Conservation (phyloP, 2,888 invertebrate genomes). For the Patella pellucida region DNA sequence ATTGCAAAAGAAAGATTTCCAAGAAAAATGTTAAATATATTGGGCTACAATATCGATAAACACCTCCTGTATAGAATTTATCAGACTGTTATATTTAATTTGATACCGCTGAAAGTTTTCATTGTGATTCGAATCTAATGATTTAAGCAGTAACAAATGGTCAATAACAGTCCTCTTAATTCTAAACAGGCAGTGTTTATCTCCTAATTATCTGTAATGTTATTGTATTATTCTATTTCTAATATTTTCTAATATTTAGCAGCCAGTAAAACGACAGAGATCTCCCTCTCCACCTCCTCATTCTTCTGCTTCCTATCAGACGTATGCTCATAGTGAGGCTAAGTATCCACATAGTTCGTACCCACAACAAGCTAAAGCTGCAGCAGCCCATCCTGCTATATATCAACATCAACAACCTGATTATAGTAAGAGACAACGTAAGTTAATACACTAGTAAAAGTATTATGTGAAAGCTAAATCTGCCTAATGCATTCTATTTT, state of each 20-base stretch:
- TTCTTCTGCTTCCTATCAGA: conserved; percentile 44
- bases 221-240: conserved; percentile 1
- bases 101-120: too few species aligned
- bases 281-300: conserved; percentile 65
- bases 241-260: conserved; percentile 22
- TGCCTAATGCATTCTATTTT: too few species aligned
- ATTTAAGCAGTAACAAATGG: too few species aligned
- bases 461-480: too few species aligned
- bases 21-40: too few species aligned
- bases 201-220: background rate
- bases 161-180: too few species aligned
- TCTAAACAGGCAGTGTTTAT: too few species aligned
- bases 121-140: too few species aligned
- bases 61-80: too few species aligned
- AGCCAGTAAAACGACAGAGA: conserved; percentile 59
- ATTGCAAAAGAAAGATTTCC: too few species aligned
- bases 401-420: conserved; percentile 14
- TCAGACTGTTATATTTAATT: too few species aligned
- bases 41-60: too few species aligned
- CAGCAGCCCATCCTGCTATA: conserved; percentile 19
- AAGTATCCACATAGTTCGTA: conserved; percentile 40
- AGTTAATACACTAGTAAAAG: background rate
- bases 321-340: conserved; percentile 35
- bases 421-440: conserved; percentile 13
- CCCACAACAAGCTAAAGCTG: conserved; percentile 22